Percentiles rank a stretch among this genome's conserved stretches.
Conservation (phyloP, 2,797 vertebrate genomes). For the Arvicola amphibius region DNA sequence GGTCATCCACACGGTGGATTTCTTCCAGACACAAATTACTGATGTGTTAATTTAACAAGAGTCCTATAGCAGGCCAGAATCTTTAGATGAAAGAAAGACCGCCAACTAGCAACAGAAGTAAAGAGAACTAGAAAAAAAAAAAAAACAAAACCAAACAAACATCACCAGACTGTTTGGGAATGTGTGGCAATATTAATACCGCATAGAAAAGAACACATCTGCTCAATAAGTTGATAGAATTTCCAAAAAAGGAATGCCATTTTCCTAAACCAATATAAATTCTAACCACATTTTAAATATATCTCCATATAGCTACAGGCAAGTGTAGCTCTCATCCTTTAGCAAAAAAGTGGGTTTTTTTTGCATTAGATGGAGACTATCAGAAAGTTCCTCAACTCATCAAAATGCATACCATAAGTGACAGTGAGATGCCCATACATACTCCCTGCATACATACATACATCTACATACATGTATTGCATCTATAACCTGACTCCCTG, state of each 20-base stretch:
- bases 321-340: neutral
- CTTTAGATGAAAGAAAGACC: neutral
- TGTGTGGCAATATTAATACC: neutral
- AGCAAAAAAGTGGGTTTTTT: neutral
- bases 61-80: neutral
- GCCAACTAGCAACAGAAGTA: neutral
- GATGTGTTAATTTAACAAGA: neutral
- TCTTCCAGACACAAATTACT: neutral
- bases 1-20: neutral
- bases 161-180: neutral
- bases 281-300: neutral
- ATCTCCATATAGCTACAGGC: neutral
- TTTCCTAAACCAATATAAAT: neutral
- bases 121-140: neutral
- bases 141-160: neutral
- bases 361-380: neutral
- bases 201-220: neutral
- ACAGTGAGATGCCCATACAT: neutral
- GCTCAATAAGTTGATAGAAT: neutral
- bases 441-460: no score
- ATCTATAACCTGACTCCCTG: no score
- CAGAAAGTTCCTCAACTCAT: neutral
- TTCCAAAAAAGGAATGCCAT: neutral
- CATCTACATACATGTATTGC: neutral
- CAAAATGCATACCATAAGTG: neutral